Evolutionary conservation across 2,888 invertebrate species (phyloP).

Genomic region (Strigamia crassipes): DNA sequence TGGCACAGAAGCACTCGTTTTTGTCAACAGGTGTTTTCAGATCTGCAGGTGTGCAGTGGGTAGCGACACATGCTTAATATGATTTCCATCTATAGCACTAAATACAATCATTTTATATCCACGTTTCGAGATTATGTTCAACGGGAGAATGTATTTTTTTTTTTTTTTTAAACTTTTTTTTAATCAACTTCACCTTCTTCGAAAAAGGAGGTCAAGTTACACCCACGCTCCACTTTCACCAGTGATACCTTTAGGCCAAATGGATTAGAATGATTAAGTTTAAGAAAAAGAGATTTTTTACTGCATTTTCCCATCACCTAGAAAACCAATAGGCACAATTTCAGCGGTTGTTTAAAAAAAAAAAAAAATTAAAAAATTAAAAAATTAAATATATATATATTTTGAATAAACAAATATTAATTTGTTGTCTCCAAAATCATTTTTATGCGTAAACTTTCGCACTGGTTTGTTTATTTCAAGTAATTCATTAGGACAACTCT

Average conservation of each 20-base stretch:
- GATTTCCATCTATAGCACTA: conserved; percentile 17
- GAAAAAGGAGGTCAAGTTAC: conserved; percentile 14
- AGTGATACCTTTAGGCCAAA: conserved; percentile 15
- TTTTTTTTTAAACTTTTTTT: neutral
- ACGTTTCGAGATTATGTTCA: neutral
- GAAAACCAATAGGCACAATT: neutral
- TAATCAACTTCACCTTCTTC: conserved; percentile 4
- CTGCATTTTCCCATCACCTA: neutral
- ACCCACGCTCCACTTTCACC: conserved; percentile 22
- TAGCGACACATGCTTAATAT: neutral
- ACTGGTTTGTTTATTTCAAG: neutral
- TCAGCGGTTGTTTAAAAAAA: neutral
- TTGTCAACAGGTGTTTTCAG: neutral
- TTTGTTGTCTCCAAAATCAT: neutral
- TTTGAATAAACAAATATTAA: neutral
- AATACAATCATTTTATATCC: conserved; percentile 5
- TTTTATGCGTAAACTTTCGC: no score
- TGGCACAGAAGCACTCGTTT: conserved; percentile 25
- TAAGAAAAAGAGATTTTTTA: neutral
- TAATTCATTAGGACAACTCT: neutral
- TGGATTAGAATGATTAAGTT: conserved; percentile 27
- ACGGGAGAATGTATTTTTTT: neutral
- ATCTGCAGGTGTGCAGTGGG: neutral
- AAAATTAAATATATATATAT: neutral
- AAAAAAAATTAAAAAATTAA: neutral